These are phyloP conservation scores for Lepidochitona cinerea DNA, from an alignment of 2,888 invertebrate species.

Conservation along the genomic window DNA sequence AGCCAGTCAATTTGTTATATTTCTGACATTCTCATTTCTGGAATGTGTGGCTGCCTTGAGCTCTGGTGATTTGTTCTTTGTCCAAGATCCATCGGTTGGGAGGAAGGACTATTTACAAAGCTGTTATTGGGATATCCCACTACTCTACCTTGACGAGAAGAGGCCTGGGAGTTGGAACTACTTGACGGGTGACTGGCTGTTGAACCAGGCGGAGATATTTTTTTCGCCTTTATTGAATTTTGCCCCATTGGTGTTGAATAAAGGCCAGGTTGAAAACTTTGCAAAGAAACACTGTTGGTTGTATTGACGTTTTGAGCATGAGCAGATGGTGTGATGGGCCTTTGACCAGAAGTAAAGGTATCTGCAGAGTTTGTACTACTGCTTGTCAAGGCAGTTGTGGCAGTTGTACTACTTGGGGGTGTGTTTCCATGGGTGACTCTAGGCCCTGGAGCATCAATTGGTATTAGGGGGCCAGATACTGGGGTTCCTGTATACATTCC, in stretches of 20 bases:
- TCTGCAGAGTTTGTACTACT: slow-evolving; percentile 55
- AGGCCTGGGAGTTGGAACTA: slow-evolving; percentile 42
- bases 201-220: slow-evolving; percentile 63
- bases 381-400: slow-evolving; percentile 71
- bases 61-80: neutral
- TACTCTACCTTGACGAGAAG: neutral
- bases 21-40: slow-evolving; percentile 55
- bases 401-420: slow-evolving; percentile 74
- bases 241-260: slow-evolving; percentile 22
- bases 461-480: neutral
- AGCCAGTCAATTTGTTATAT: no score
- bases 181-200: slow-evolving; percentile 61
- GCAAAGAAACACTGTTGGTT: neutral
- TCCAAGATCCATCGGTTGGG: neutral
- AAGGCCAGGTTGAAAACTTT: neutral
- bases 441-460: neutral
- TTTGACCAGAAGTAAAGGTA: neutral
- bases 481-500: neutral
- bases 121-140: neutral
- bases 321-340: slow-evolving; percentile 19
- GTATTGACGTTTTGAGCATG: neutral
- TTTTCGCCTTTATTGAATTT: slow-evolving; percentile 42
- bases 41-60: slow-evolving; percentile 44
- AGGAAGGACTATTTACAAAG: neutral
- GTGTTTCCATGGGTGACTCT: slow-evolving; percentile 67